A percentile compares a stretch with the other conserved stretches of the same genome.
phyloP scores from a whole-genome alignment of 2,888 invertebrate genomes.

The Harpalus rufipes region DNA sequence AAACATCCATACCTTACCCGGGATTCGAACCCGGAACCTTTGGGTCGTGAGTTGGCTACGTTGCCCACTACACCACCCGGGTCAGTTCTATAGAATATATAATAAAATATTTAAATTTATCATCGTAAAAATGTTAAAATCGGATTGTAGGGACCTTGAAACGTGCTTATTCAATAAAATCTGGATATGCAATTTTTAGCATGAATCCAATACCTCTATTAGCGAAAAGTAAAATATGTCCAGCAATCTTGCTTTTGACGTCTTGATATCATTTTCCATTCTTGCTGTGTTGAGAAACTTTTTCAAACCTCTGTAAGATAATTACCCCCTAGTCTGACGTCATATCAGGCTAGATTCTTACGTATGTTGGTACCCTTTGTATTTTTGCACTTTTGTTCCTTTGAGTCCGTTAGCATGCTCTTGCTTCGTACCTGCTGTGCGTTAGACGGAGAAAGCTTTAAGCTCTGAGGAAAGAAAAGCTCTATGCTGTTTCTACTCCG shows the following conservation, averaged over 20 bases:
- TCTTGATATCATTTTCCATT: not conserved
- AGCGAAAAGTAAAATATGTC: too few species aligned
- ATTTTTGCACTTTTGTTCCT: constrained; percentile 50
- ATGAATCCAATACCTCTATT: too few species aligned
- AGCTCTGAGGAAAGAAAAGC: constrained; percentile 37
- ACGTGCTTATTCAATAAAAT: too few species aligned
- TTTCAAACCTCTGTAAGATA: not conserved
- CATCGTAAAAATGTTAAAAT: too few species aligned
- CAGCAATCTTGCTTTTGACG: not conserved
- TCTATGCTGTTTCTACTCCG: constrained; percentile 23
- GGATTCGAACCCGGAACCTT: too few species aligned
- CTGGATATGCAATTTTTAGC: too few species aligned
- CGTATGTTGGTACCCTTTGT: constrained; percentile 35
- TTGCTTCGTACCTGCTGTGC: not conserved
- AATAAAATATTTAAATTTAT: too few species aligned
- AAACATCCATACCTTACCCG: too few species aligned
- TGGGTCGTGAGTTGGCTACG: too few species aligned
- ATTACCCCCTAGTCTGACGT: not conserved
- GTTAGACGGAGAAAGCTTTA: constrained; percentile 1
- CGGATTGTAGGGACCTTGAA: too few species aligned
- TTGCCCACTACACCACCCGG: too few species aligned
- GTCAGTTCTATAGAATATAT: too few species aligned
- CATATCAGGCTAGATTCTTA: constrained; percentile 25
- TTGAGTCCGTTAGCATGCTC: constrained; percentile 5
- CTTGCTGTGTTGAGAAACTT: not conserved